Conservation (phyloP, 2,888 invertebrate species). For the Phoenoteleia sp. region DNA sequence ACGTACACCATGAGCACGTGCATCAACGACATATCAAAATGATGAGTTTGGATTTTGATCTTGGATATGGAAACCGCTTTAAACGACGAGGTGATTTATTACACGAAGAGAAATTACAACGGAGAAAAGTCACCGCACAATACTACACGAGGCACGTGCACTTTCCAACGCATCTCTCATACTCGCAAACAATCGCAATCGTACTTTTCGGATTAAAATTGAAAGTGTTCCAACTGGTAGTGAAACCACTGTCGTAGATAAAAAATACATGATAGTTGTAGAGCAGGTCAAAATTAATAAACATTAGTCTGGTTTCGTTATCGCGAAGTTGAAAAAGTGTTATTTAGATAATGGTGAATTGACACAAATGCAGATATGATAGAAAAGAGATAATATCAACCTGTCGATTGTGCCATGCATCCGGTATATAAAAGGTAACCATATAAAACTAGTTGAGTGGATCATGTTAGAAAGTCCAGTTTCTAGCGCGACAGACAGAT, state of each 20-base stretch:
- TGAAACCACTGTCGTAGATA: background rate
- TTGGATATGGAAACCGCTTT: conserved; percentile 2
- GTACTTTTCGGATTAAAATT: conserved; percentile 17
- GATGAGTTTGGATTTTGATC: conserved; percentile 23
- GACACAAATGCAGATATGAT: conserved; percentile 20
- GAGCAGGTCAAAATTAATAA: conserved; percentile 17
- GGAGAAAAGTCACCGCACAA: conserved; percentile 17
- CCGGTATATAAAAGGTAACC: conserved; percentile 54
- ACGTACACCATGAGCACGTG: background rate
- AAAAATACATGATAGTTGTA: conserved; percentile 22
- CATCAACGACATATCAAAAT: conserved; percentile 3
- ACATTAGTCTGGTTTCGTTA: background rate
- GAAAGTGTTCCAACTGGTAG: conserved; percentile 27
- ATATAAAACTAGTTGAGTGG: conserved; percentile 61
- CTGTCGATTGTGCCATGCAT: conserved; percentile 61
- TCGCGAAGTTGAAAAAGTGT: background rate
- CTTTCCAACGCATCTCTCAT: conserved; percentile 33
- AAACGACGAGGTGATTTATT: conserved; percentile 32
- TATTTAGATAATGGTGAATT: conserved; percentile 27
- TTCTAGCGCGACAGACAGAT: conserved; percentile 61
- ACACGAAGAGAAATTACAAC: conserved; percentile 12
- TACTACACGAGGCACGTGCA: conserved; percentile 18
- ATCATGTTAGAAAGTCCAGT: conserved; percentile 68
- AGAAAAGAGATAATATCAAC: conserved; percentile 62
- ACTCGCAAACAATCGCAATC: conserved; percentile 2